Percentiles rank a stretch among this genome's conserved stretches.
phyloP scores from a whole-genome alignment of 2,888 invertebrate genomes.

The Apomyelois bistriatella region DNA sequence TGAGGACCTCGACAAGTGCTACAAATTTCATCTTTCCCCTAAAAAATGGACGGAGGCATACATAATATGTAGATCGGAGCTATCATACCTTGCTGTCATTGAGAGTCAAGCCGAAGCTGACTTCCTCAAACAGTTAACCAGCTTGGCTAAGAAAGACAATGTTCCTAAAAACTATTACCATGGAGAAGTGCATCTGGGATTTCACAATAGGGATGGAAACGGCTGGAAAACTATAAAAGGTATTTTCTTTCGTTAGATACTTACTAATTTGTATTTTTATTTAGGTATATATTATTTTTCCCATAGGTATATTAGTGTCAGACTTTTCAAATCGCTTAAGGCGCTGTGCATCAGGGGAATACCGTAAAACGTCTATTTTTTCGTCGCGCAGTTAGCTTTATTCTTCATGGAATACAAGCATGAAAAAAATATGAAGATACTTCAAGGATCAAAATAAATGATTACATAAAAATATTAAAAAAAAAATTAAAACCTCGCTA shows the following conservation, averaged over 20 bases:
- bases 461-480: too few species aligned
- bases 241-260: slow-evolving; percentile 16
- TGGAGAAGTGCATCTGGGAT: slow-evolving; percentile 40
- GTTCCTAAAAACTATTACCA: slow-evolving; percentile 32
- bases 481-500: too few species aligned
- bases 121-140: slow-evolving; percentile 36
- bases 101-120: slow-evolving; percentile 48
- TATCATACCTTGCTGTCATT: slow-evolving; percentile 51
- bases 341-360: too few species aligned
- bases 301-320: too few species aligned
- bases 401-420: too few species aligned
- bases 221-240: slow-evolving; percentile 49
- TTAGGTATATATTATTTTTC: too few species aligned
- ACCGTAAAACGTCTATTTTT: too few species aligned
- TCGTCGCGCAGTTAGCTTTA: too few species aligned
- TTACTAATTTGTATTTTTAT: too few species aligned
- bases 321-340: too few species aligned
- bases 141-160: slow-evolving; percentile 34
- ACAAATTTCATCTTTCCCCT: slow-evolving; percentile 53
- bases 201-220: slow-evolving; percentile 30
- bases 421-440: too few species aligned
- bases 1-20: slow-evolving; percentile 42
- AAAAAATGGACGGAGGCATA: slow-evolving; percentile 54
- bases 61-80: slow-evolving; percentile 46
- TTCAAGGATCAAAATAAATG: too few species aligned